Conservation (phyloP, 2,113 vertebrate species). For the Hydrochoerus hydrochaeris region DNA sequence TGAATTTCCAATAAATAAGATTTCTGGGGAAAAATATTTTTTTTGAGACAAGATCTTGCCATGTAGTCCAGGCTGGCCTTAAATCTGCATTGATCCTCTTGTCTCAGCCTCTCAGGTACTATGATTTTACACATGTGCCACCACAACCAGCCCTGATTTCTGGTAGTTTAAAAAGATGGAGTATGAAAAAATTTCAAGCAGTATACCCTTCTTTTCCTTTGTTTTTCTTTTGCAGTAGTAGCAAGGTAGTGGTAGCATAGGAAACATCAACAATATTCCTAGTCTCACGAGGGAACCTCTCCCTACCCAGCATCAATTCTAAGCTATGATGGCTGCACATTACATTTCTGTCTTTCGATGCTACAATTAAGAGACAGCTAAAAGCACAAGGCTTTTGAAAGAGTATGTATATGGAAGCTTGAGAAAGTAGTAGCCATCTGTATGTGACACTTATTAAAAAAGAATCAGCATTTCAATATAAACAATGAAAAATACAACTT, state of each 20-base stretch:
- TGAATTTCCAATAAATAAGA: background rate
- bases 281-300: background rate
- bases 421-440: background rate
- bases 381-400: background rate
- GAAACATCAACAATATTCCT: background rate
- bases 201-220: background rate
- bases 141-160: background rate
- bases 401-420: background rate
- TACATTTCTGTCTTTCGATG: background rate
- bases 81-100: background rate
- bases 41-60: background rate
- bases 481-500: background rate
- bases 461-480: background rate
- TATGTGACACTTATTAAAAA: background rate
- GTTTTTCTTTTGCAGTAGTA: background rate
- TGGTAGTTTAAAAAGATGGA: slow-evolving; percentile 33
- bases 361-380: background rate
- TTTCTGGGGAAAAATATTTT: background rate
- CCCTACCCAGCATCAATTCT: background rate
- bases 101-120: background rate
- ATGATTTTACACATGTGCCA: background rate
- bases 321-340: background rate
- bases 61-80: background rate
- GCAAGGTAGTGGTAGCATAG: background rate
- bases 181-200: background rate